Evolutionary conservation across 2,113 vertebrate genomes (phyloP).

Genomic region (Edolisoma coerulescens): DNA sequence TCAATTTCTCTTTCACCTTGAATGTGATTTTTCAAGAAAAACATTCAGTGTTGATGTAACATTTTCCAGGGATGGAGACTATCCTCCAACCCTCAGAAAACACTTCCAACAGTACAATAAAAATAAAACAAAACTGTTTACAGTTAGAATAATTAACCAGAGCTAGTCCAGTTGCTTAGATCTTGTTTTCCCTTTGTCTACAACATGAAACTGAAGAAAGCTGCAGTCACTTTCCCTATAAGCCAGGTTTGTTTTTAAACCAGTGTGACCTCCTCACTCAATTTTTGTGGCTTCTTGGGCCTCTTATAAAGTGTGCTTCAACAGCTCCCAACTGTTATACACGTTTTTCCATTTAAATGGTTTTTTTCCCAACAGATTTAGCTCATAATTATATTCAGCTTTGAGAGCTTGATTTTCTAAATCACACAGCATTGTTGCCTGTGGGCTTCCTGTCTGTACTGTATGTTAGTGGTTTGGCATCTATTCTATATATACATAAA

Average conservation of each 20-base stretch:
- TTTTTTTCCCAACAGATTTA: neutral
- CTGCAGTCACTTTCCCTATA: neutral
- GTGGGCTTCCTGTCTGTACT: neutral
- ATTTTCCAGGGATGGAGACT: neutral
- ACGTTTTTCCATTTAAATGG: neutral
- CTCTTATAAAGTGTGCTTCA: slow-evolving; percentile 8
- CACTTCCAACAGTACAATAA: neutral
- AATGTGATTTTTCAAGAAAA: neutral
- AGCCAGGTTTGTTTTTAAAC: neutral
- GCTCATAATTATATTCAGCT: slow-evolving; percentile 7
- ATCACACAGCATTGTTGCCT: neutral
- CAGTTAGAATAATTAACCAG: neutral
- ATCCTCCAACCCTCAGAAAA: neutral
- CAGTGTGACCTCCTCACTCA: neutral
- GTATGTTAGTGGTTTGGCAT: neutral
- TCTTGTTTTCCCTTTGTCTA: neutral
- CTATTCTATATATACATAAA: neutral
- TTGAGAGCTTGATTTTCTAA: neutral
- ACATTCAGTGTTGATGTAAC: neutral
- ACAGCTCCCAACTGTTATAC: neutral
- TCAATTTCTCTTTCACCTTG: neutral
- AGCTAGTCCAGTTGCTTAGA: neutral
- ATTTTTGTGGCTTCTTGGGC: slow-evolving; percentile 17
- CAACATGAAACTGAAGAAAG: neutral
- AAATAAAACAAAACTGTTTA: neutral